Base-by-base conservation (phyloP, 2,888 invertebrate genomes). In the Panzeria rudis region DNA sequence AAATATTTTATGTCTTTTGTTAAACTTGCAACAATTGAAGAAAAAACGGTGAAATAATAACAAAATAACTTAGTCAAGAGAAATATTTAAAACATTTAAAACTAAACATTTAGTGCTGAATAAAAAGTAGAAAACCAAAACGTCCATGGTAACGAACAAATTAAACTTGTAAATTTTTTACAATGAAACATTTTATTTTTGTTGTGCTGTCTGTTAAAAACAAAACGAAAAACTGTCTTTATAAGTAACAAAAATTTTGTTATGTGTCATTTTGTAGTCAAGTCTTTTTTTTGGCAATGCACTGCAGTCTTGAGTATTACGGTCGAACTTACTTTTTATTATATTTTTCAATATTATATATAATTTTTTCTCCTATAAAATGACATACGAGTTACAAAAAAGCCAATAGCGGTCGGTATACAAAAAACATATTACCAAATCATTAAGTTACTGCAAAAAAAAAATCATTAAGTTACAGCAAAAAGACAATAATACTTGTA, bases 11-110 rank as follows among this genome's bases (percentile, higher is more conserved):
- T 50, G 32, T 15, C 61, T 44, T 52, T 41, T 68, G 52, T 75
- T 54, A 35, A 61, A 50, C 2, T 41, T 35, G 56, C 25, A 47
- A 32, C 25, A 56, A 66, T 56, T 17, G 15, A 35, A 38, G 38
- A 38, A 38, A 38, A 38, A 38, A 38, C 9, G 2, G 25, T 13
- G 1, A 62, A 47, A 41, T 20, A 64, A 29, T 3, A 69, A 54
- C 11, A 44, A 52, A 56, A 44, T 29, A 44, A 29, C 6, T 72
- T 17, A 32, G 6, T 17, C 15, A 29, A 13, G n/a, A 25, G 15
- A 75, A 78, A 78, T 64, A 69, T 79, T 73, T 69, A 20, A 79
- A 79, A 66, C 29, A 79, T 84, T 84, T 71, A 41, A 54, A 71
- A 11, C 3, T 3, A 1, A 61, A 62, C 17, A 32, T 69, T 78